phyloP scores from a whole-genome alignment of 1,140 invertebrate genomes.

The Diplogasteroides magnus region DNA sequence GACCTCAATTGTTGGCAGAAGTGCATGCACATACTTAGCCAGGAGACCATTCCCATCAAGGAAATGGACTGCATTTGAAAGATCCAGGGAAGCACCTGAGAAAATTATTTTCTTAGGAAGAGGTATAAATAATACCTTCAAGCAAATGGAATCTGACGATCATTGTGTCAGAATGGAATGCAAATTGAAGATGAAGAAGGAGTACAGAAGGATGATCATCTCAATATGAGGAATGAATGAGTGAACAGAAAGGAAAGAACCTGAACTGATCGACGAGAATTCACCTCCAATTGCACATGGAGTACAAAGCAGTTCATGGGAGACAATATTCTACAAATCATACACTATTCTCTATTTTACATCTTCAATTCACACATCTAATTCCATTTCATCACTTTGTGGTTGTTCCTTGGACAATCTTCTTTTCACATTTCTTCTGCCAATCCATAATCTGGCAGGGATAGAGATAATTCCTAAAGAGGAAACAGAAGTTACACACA shows the following conservation, averaged over 20 bases:
- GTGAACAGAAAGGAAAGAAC: too few relatives aligned
- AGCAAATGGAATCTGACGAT: background rate
- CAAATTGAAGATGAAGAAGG: background rate
- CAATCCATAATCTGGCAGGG: background rate
- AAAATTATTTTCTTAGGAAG: background rate
- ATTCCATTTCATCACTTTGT: background rate
- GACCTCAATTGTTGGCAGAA: too few relatives aligned
- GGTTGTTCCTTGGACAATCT: background rate
- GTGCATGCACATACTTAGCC: background rate
- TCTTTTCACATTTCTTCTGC: background rate
- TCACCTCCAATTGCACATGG: too few relatives aligned
- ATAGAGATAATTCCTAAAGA: background rate
- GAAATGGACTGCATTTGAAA: background rate
- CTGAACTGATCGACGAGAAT: too few relatives aligned
- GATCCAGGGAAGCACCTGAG: background rate
- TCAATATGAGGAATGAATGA: too few relatives aligned
- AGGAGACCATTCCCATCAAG: background rate
- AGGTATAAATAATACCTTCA: background rate
- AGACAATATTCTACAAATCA: too few relatives aligned
- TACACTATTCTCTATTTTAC: background rate
- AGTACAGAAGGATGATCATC: background rate
- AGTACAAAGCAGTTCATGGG: too few relatives aligned
- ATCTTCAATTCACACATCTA: background rate
- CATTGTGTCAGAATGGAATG: background rate
- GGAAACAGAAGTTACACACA: too few relatives aligned